Conservation (phyloP, 2,113 vertebrate species). For the Proterorhinus semilunaris region DNA sequence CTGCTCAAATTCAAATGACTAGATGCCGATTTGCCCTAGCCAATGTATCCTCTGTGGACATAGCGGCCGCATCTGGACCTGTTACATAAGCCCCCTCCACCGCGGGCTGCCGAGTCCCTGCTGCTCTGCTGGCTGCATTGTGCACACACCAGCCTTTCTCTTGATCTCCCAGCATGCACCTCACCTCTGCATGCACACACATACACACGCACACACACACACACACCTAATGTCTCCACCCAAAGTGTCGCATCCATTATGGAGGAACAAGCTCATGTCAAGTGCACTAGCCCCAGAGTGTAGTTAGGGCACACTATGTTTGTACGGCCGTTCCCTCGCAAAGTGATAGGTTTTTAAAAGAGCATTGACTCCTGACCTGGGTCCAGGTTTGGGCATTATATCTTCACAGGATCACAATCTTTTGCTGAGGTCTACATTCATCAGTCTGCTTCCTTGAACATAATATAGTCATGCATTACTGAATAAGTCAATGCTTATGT, state of each 20-base stretch:
- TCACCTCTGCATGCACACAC: conserved; percentile 6
- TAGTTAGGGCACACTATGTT: conserved; percentile 12
- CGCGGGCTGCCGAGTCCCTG: conserved; percentile 32
- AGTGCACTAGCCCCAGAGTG: conserved; percentile 4
- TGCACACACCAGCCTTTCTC: conserved; percentile 22
- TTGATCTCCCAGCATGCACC: conserved; percentile 16
- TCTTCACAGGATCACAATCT: no score
- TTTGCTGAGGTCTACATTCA: no score
- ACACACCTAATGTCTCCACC: conserved; percentile 28
- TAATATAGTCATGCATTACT: not conserved
- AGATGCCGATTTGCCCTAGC: conserved; percentile 50
- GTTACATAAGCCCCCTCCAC: conserved; percentile 66
- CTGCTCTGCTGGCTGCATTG: conserved; percentile 47
- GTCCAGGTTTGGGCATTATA: no score
- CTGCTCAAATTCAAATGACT: conserved; percentile 40
- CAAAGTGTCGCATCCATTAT: conserved; percentile 24
- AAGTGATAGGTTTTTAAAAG: not conserved
- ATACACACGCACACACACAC: conserved; percentile 5
- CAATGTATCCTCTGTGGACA: conserved; percentile 57
- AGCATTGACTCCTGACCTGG: no score
- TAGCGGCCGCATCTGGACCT: conserved; percentile 53
- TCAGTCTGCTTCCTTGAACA: no score
- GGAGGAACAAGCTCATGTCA: conserved; percentile 6
- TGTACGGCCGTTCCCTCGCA: not conserved
- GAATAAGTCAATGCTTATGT: conserved; percentile 2